These are phyloP conservation scores for Pterophyllum scalare DNA, from an alignment of 2,113 vertebrate species.

Conservation along the genomic window DNA sequence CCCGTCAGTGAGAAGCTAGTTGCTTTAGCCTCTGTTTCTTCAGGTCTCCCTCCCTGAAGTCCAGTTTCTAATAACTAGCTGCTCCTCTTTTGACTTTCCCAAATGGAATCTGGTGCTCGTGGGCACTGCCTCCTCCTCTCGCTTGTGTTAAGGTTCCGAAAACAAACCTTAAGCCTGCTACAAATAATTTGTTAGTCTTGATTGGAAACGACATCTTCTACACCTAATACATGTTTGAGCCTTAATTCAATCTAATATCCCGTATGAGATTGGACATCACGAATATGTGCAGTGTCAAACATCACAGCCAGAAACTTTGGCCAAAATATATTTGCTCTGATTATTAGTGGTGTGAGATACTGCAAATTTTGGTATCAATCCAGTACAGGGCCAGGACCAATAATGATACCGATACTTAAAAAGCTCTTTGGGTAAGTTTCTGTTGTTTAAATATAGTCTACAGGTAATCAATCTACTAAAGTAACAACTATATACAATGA, in stretches of 20 bases:
- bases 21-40: neutral
- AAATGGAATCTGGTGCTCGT: neutral
- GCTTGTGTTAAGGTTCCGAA: too few relatives aligned
- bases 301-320: neutral
- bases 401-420: neutral
- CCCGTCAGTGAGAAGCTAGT: neutral
- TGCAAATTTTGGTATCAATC: too few relatives aligned
- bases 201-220: neutral
- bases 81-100: neutral
- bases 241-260: neutral
- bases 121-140: neutral
- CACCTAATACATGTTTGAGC: neutral
- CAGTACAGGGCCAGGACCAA: too few relatives aligned
- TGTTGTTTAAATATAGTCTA: too few relatives aligned
- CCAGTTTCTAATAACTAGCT: neutral
- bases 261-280: neutral
- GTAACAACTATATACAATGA: too few relatives aligned
- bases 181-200: neutral
- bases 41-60: neutral
- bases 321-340: neutral
- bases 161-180: neutral
- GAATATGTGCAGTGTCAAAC: neutral
- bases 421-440: too few relatives aligned
- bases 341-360: neutral
- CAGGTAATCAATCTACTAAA: too few relatives aligned